Conservation (phyloP, 1,140 invertebrate genomes). For the Drosophila erecta region DNA sequence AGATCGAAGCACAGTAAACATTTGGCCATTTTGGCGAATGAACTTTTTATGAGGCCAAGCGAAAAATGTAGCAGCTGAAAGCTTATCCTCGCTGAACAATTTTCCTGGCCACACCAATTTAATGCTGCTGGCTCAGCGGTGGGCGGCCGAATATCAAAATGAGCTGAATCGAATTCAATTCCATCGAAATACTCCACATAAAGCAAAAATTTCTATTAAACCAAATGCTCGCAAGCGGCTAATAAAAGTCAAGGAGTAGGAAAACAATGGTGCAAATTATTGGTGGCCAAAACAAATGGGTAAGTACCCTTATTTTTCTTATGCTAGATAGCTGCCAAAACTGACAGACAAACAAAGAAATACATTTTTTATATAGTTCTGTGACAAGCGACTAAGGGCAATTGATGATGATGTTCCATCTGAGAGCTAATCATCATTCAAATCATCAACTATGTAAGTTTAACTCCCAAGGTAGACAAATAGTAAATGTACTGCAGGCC, state of each 20-base stretch:
- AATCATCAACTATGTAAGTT: not conserved
- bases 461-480: conserved; percentile 3
- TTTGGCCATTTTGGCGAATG: conserved; percentile 73
- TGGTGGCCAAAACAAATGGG: conserved; percentile 1
- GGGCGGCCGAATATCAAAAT: conserved; percentile 9
- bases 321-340: conserved; percentile 6
- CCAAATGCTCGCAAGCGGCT: conserved; percentile 57
- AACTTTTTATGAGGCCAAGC: conserved; percentile 68
- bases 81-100: conserved; percentile 64
- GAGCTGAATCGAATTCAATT: conserved; percentile 62
- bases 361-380: not conserved
- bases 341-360: not conserved
- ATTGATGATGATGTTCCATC: no score
- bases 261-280: conserved; percentile 15
- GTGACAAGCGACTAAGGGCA: no score
- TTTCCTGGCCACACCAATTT: conserved; percentile 62
- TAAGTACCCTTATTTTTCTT: conserved; percentile 11
- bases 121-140: conserved; percentile 44
- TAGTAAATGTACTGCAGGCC: conserved; percentile 20
- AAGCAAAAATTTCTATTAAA: conserved; percentile 65
- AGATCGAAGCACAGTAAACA: conserved; percentile 47
- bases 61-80: conserved; percentile 10
- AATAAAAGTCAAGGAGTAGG: conserved; percentile 41
- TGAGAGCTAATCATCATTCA: no score
- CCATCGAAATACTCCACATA: conserved; percentile 47